Base-by-base conservation (phyloP, 2,797 vertebrate genomes). In the Lacerta bilineata region DNA sequence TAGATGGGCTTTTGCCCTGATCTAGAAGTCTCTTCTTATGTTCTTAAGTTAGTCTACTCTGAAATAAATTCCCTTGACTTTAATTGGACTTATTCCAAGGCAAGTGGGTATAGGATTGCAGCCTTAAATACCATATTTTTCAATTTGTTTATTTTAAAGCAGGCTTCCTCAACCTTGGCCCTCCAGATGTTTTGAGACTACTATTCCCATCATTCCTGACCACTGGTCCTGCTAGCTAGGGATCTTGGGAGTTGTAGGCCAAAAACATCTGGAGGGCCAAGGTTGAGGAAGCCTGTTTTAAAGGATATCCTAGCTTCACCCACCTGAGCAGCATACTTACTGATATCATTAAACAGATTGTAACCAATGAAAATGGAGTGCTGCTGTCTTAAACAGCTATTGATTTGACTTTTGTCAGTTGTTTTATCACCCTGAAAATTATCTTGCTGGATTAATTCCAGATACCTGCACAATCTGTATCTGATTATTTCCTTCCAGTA, bases 341-440 rank as follows among this genome's bases (percentile, higher is more conserved):
- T 29, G 61, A 77, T 33, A 25, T 27, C 1, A 9, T 71, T 87
- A 43, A 36, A 39, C 74, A 55, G 50, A 72, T 83, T 86, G 50
- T 81, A 85, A 71, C 39, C 43, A 85, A 89, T n/a, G 59, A 88
- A 61, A 80, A 90, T 33, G 50, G 83, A 79, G 27, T 83, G 25
- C 8, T 39, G 25, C 41, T 85, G 27, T 69, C 41, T 43, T 83
- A 84, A 64, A 84, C 10, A 27, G 17, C 29, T 88, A 27, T 50
- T 82, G 72, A 61, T 85, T 85, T 33, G 41, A 66, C 71, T 61
- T 88, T 80, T 85, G 68, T 72, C n/a, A 59, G 68, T 87, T 82
- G 29, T 75, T 88, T 88, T 79, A 90, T 75, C 25, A 66, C 66
- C 83, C 4, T 78, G 84, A 79, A 81, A 84, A 91, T 61, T 64